These are phyloP conservation scores for Paramormyrops kingsleyae DNA, from an alignment of 2,113 vertebrate genomes.

Conservation along the genomic window DNA sequence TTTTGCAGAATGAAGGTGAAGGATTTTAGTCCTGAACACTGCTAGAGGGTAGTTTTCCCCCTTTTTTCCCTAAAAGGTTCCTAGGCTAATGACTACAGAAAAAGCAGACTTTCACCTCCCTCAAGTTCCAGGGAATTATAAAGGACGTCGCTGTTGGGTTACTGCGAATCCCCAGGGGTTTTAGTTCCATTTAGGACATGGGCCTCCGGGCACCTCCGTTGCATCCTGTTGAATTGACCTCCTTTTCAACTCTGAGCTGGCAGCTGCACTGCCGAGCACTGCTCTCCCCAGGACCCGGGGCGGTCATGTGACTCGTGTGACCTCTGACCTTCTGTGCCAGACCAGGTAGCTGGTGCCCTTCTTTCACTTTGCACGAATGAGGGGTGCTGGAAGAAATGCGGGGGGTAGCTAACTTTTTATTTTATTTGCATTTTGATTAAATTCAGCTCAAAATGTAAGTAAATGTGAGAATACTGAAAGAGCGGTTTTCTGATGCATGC, in stretches of 20 bases:
- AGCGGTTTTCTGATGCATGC: not conserved
- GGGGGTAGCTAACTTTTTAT: conserved; percentile 29
- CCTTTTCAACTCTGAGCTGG: conserved; percentile 68
- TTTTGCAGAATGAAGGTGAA: conserved; percentile 27
- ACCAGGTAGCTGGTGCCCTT: conserved; percentile 48
- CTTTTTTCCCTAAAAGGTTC: conserved; percentile 41
- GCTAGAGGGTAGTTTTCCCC: conserved; percentile 13
- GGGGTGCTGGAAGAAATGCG: conserved; percentile 28
- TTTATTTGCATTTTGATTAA: conserved; percentile 28
- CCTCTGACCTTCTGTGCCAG: conserved; percentile 62
- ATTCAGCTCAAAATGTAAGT: not conserved
- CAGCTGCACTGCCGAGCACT: conserved; percentile 61
- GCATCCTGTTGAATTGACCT: conserved; percentile 75
- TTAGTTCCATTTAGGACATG: conserved; percentile 67
- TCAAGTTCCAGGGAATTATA: conserved; percentile 61
- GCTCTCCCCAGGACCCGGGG: conserved; percentile 49
- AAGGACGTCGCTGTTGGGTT: conserved; percentile 66
- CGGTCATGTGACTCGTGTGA: conserved; percentile 59
- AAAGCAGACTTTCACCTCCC: conserved; percentile 53
- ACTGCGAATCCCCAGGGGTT: conserved; percentile 61
- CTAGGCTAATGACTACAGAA: conserved; percentile 44
- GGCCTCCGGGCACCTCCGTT: conserved; percentile 59
- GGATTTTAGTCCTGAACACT: conserved; percentile 29
- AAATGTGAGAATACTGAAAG: not conserved
- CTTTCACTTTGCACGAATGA: conserved; percentile 39